Base-by-base conservation (phyloP, 2,113 vertebrate genomes). In the Hiodon tergisus region DNA sequence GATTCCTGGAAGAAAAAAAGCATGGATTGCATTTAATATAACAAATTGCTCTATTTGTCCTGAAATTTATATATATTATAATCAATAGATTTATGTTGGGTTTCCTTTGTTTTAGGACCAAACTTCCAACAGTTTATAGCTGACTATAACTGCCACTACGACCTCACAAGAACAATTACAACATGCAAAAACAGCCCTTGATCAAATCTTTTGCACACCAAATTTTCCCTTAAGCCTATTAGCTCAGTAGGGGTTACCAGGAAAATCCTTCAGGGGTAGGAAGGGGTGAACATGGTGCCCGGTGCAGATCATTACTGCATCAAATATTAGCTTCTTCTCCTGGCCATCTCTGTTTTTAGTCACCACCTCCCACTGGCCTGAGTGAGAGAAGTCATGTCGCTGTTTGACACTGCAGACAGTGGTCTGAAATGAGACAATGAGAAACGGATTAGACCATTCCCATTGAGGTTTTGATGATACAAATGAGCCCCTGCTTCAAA, bases 361-460 rank as follows among this genome's bases (percentile, higher is more conserved):
- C 79, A 93, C 86, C 48, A 98, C 88, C 3, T 94, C 89, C 97
- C 97, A 98, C 79, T 93, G 94, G 10, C 96, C 97, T 0, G 94
- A 94, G 65, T 76, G 76, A 47, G 83, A 48, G 53, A 98, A 98
- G 81, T 96, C 91, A 0, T 86, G 82, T 63, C 63, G 31, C 80
- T 85, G 91, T 17, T 80, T 93, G 65, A 98, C 74, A 0, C 88
- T 93, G 77, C 88, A 65, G 60, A 91, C 95, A 58, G 81, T 92
- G 2, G 94, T 95, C 96, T 99, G 81, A 79, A 69, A 78, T 50
- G 62, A 73, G 50, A 9, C 48, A 2, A 1, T 3, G 8, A 59
- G n/a, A 16, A 59, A 55, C 31, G 31, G 31, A 31, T 31, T 2
- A 31, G 31, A 31, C 31, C 31, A 31, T 31, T 31, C 31, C 31